These are phyloP conservation scores for Diuraphis noxia DNA, from an alignment of 1,140 invertebrate species.

Conservation along the genomic window DNA sequence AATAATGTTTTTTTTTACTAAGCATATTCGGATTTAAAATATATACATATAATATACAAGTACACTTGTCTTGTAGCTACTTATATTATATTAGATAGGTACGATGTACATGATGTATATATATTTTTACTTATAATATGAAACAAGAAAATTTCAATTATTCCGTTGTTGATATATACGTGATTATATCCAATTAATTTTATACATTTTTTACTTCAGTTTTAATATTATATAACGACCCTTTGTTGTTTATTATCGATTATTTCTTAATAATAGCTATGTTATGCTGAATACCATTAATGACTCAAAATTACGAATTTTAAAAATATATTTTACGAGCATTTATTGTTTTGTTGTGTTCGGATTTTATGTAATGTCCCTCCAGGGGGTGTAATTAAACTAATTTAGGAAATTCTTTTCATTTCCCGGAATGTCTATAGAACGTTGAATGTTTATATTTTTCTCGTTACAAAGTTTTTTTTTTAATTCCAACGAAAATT, in stretches of 20 bases:
- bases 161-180: background rate
- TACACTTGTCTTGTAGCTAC: too few relatives aligned
- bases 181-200: background rate
- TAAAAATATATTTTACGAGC: background rate
- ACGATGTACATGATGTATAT: background rate
- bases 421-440: background rate
- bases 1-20: background rate
- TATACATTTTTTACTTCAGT: background rate
- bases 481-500: background rate
- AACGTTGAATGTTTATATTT: background rate
- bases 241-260: constrained; percentile 9
- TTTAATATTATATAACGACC: background rate
- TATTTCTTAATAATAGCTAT: background rate
- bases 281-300: background rate
- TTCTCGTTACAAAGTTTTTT: background rate
- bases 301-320: background rate
- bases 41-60: too few relatives aligned
- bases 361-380: background rate
- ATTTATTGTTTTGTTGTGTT: background rate
- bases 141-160: background rate
- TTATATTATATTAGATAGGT: too few relatives aligned
- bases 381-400: background rate
- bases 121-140: too few relatives aligned
- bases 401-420: background rate
- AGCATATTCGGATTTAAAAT: background rate